Conservation (phyloP, 2,113 vertebrate genomes). For the Edolisoma coerulescens region DNA sequence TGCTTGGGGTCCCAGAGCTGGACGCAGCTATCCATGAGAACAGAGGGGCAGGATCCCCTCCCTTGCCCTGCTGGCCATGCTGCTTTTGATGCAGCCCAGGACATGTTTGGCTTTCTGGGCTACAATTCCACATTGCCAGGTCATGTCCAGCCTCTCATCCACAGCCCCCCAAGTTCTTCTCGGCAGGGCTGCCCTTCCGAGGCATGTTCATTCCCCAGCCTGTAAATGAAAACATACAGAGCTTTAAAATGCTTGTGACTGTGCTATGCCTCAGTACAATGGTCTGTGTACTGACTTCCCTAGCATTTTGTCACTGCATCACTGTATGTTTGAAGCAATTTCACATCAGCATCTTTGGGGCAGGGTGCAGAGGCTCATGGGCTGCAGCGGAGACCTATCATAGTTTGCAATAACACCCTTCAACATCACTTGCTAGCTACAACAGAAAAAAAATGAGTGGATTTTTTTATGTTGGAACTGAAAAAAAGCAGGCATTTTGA, state of each 20-base stretch:
- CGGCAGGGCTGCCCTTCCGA: rapidly evolving
- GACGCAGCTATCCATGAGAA: background rate
- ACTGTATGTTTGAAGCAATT: background rate
- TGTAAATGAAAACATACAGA: background rate
- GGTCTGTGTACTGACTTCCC: background rate
- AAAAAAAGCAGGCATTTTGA: background rate
- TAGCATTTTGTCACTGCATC: background rate
- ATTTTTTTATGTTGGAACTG: background rate
- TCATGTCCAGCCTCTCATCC: background rate
- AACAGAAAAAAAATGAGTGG: background rate
- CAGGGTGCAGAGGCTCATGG: background rate
- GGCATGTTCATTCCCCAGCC: background rate
- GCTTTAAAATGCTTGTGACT: background rate
- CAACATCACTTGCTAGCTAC: background rate
- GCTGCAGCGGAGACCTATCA: background rate
- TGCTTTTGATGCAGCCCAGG: background rate
- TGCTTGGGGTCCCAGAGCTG: no score
- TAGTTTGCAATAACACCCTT: background rate
- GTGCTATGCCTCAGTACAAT: background rate
- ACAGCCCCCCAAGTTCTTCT: background rate
- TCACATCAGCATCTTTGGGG: background rate
- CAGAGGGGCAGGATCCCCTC: background rate
- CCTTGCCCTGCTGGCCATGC: rapidly evolving
- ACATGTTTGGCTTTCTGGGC: rapidly evolving
- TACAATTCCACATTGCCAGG: background rate